phyloP scores from a whole-genome alignment of 2,888 invertebrate species.

The Lacanobia wlatinum region DNA sequence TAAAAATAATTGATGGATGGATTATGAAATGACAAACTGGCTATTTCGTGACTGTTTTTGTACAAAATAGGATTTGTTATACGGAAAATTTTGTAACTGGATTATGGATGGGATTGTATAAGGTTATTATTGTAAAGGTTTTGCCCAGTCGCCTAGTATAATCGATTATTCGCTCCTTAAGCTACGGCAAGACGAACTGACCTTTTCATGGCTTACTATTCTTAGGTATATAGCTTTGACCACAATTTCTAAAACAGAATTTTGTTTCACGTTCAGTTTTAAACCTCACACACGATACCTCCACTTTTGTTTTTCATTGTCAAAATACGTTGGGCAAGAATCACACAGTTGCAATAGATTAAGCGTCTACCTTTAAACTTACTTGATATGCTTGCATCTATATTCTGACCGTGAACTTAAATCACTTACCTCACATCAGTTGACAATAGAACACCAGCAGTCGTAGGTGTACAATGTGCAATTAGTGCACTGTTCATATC shows the following conservation, averaged over 20 bases:
- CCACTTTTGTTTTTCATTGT: neutral
- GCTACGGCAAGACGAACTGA: conserved; percentile 33
- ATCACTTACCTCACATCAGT: conserved; percentile 14
- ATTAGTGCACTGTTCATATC: conserved; percentile 53
- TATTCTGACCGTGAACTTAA: conserved; percentile 50
- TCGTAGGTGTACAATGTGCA: conserved; percentile 54
- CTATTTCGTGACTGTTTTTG: conserved; percentile 7
- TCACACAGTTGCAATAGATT: neutral
- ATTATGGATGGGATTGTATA: conserved; percentile 35
- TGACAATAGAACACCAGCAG: conserved; percentile 52
- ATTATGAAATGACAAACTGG: conserved; percentile 40
- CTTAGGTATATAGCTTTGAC: conserved; percentile 14
- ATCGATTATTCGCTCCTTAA: conserved; percentile 54
- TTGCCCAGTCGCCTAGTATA: conserved; percentile 40
- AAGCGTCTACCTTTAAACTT: conserved; percentile 9
- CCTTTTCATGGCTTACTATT: conserved; percentile 47
- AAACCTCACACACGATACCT: neutral
- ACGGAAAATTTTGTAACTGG: conserved; percentile 8
- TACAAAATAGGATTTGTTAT: neutral
- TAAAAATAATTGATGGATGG: conserved; percentile 54
- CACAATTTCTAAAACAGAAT: conserved; percentile 10
- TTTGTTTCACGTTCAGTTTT: neutral
- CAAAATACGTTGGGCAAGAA: neutral
- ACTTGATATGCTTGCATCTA: neutral
- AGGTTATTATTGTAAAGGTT: conserved; percentile 47